Evolutionary conservation across 2,888 invertebrate genomes (phyloP).

Genomic region (Oscheius sp.): DNA sequence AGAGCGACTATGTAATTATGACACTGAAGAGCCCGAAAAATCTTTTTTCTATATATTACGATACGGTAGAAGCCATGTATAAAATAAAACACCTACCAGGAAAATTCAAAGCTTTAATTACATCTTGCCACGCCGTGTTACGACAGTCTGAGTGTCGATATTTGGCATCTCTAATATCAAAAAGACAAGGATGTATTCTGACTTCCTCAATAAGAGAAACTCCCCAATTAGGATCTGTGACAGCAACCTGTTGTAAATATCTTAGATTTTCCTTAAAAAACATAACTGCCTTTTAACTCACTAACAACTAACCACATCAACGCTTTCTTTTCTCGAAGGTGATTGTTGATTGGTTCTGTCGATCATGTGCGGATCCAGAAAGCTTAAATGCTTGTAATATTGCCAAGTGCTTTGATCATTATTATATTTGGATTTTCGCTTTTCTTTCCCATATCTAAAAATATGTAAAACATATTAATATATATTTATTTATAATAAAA

Average conservation of each 20-base stretch:
- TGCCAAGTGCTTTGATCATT: slow-evolving; percentile 60
- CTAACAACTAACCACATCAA: slow-evolving; percentile 42
- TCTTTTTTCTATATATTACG: too few relatives aligned
- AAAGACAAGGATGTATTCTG: slow-evolving; percentile 53
- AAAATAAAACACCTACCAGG: slow-evolving; percentile 56
- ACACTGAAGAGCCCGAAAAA: too few relatives aligned
- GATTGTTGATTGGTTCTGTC: slow-evolving; percentile 56
- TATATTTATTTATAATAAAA: too few relatives aligned
- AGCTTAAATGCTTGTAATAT: slow-evolving; percentile 61
- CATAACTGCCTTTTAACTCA: too few relatives aligned
- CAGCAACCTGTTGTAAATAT: slow-evolving; percentile 47
- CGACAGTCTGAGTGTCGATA: slow-evolving; percentile 58
- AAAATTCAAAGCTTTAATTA: slow-evolving; percentile 53
- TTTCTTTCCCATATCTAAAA: slow-evolving; percentile 62
- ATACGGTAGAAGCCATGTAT: too few relatives aligned
- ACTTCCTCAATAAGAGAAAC: slow-evolving; percentile 48
- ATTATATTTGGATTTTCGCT: slow-evolving; percentile 58
- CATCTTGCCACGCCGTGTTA: slow-evolving; percentile 55
- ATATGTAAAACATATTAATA: too few relatives aligned
- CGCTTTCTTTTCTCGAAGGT: slow-evolving; percentile 50
- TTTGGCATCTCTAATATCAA: slow-evolving; percentile 59
- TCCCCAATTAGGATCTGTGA: slow-evolving; percentile 56
- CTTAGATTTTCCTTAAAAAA: too few relatives aligned
- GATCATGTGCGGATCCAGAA: slow-evolving; percentile 66
- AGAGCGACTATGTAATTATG: too few relatives aligned